Percentiles rank a stretch among this genome's conserved stretches.
Evolutionary conservation across 1,140 invertebrate genomes (phyloP).

Genomic region (Brachionus plicatilis): DNA sequence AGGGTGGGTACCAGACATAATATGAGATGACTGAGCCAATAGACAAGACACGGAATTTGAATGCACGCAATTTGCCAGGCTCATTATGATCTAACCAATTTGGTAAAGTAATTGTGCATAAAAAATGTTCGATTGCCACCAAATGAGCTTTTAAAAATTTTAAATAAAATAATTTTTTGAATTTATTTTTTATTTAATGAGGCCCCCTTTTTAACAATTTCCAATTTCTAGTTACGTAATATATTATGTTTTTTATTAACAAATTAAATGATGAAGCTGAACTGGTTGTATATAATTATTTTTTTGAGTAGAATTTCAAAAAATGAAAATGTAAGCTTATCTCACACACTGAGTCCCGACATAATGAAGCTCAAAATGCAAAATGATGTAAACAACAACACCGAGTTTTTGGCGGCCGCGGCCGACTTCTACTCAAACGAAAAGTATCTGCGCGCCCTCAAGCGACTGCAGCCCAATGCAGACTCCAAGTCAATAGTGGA

Average conservation of each 20-base stretch:
- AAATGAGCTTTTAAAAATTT: neutral
- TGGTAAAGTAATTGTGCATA: neutral
- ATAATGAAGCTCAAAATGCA: neutral
- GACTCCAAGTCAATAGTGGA: conserved; percentile 34
- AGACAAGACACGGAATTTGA: neutral
- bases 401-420: neutral
- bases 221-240: neutral
- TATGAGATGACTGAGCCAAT: neutral
- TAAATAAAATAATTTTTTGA: neutral
- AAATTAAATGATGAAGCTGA: neutral
- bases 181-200: neutral
- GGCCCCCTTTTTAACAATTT: neutral
- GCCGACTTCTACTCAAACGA: neutral
- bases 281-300: neutral
- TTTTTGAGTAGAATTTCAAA: neutral
- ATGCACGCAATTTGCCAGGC: neutral
- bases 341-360: neutral
- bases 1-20: neutral
- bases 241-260: neutral
- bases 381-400: neutral
- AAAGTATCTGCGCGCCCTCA: neutral
- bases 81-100: neutral
- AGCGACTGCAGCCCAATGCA: neutral
- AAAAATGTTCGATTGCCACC: neutral
- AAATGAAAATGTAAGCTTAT: conserved; percentile 1